Evolutionary conservation across 2,113 vertebrate genomes (phyloP), one percentile per base, ranked within the genome.

Genomic region (Scomber scombrus): DNA sequence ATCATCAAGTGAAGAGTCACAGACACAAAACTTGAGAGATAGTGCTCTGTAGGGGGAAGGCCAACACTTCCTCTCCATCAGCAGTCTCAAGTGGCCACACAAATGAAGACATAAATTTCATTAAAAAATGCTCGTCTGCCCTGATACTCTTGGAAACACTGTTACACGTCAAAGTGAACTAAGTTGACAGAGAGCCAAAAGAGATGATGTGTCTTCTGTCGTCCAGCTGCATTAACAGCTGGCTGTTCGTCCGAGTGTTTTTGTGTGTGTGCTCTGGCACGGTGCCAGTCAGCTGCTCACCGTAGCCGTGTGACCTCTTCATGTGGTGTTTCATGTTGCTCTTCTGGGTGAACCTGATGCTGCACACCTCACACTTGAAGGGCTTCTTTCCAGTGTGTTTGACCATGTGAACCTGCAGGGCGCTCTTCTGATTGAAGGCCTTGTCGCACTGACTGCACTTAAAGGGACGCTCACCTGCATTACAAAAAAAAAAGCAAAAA

Each of bases 271-370:
- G 15, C 19, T 26, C 23, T 21, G 6, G 80, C 8, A 65, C 9
- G 18, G 15, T 0, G 34, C 19, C 43, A 9, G 29, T 67, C 5
- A n/a, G 43, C 46, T 31, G 67, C 92, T 91, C 71, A 66, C 96
- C 86, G 51, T 95, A 97, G 89, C 97, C 94, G 45, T 99, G 98
- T 1, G 97, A 96, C 23, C 98, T 94, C 88, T 97, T 97, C 97
- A 99, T 96, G 77, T 99, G 98, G 75, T 99, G 95, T 26, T 98
- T 99, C 98, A 99, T 99, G 95, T 99, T 99, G 96, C 98, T 98
- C 92, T 99, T 99, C 95, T 99, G 98, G 0, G 97, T 98, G 94
- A 99, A 99, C 60, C 96, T 94, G 95, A 99, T 97, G 81, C 93
- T 94, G 78, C 98, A 99, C 84, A 97, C 95, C 85, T 96, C 96